Evolutionary conservation across 2,888 invertebrate genomes (phyloP).

Genomic region (Xestia ashworthii): DNA sequence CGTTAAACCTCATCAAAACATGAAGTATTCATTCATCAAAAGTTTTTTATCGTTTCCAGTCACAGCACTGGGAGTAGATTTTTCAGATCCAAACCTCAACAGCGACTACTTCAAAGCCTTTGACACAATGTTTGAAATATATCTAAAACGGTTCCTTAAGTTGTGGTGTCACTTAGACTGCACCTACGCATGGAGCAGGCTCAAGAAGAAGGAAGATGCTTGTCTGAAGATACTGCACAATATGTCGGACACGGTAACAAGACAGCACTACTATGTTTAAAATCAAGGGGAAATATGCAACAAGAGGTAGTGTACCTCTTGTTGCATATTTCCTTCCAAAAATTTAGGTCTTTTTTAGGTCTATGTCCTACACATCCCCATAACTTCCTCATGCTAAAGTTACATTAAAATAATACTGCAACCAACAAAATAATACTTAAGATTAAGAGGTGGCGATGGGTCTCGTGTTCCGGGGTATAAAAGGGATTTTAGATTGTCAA

Average conservation of each 20-base stretch:
- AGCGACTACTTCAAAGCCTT: slow-evolving; percentile 79
- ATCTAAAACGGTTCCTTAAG: slow-evolving; percentile 80
- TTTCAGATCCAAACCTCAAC: slow-evolving; percentile 77
- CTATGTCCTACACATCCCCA: too few species aligned
- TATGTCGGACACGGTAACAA: slow-evolving; percentile 69
- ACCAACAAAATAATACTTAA: too few species aligned
- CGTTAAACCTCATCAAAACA: not conserved
- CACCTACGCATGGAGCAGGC: slow-evolving; percentile 75
- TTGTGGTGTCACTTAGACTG: slow-evolving; percentile 77
- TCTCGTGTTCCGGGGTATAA: too few species aligned
- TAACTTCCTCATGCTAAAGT: too few species aligned
- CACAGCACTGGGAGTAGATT: slow-evolving; percentile 81
- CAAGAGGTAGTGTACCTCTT: too few species aligned
- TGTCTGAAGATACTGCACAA: slow-evolving; percentile 79
- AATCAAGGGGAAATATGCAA: not conserved
- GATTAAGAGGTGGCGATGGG: too few species aligned
- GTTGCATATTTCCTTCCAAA: too few species aligned
- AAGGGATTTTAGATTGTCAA: too few species aligned
- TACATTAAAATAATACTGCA: too few species aligned
- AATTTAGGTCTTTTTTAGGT: too few species aligned
- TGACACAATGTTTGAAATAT: slow-evolving; percentile 76
- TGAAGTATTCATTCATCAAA: not conserved
- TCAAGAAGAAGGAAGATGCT: slow-evolving; percentile 78
- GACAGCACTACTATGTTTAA: not conserved
- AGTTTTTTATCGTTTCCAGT: slow-evolving; percentile 69